Evolutionary conservation across 2,888 invertebrate genomes (phyloP).

Genomic region (Macaria liturata): DNA sequence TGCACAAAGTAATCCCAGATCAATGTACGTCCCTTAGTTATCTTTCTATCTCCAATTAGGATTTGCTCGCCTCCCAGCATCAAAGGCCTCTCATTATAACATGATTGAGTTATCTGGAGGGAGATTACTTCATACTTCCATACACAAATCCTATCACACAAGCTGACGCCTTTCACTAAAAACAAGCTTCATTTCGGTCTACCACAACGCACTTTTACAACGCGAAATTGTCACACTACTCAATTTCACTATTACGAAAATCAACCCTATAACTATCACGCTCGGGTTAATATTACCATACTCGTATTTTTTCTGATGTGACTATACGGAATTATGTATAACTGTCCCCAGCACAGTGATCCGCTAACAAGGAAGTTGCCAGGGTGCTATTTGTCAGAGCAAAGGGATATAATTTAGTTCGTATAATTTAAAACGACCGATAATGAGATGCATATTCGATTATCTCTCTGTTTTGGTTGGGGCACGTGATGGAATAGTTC

Average conservation of each 20-base stretch:
- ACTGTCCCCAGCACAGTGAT: constrained; percentile 61
- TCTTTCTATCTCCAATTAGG: constrained; percentile 83
- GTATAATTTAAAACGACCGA: constrained; percentile 72
- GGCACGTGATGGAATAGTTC: constrained; percentile 28
- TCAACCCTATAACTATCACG: constrained; percentile 27
- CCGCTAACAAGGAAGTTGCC: constrained; percentile 72
- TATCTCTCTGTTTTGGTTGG: constrained; percentile 44
- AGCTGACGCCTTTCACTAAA: constrained; percentile 81
- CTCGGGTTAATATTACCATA: constrained; percentile 22
- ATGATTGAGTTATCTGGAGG: constrained; percentile 82
- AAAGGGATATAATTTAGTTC: constrained; percentile 74
- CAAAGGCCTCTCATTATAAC: constrained; percentile 81
- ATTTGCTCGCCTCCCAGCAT: constrained; percentile 78
- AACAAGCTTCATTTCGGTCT: constrained; percentile 78
- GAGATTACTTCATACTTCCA: constrained; percentile 83
- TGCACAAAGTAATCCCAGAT: constrained; percentile 43
- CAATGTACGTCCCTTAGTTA: constrained; percentile 65
- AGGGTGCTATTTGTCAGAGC: constrained; percentile 75
- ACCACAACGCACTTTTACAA: constrained; percentile 60
- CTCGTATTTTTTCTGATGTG: constrained; percentile 11
- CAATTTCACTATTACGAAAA: constrained; percentile 35
- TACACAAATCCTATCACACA: constrained; percentile 83
- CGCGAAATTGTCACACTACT: constrained; percentile 45
- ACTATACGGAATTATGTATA: constrained; percentile 37
- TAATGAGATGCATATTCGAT: constrained; percentile 78